Percentiles rank a stretch among this genome's conserved stretches.
phyloP scores from a whole-genome alignment of 2,797 vertebrate genomes.

The Luscinia megarhynchos region DNA sequence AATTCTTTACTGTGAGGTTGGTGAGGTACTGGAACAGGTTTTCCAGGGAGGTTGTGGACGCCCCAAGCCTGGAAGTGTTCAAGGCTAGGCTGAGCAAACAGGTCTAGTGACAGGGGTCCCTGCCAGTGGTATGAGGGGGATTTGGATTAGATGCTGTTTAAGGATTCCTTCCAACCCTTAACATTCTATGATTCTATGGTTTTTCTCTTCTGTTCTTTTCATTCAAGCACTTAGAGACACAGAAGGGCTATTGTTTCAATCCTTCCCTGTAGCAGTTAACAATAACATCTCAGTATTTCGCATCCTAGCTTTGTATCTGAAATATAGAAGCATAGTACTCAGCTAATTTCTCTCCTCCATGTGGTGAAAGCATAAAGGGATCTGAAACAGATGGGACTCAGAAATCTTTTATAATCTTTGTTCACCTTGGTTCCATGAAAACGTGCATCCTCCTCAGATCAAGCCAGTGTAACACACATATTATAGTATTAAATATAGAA shows the following conservation, averaged over 20 bases:
- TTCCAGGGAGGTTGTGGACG: not conserved
- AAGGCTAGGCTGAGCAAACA: not conserved
- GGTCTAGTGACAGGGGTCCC: too few species aligned
- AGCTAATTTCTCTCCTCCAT: not conserved
- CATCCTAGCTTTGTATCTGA: not conserved
- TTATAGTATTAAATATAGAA: not conserved
- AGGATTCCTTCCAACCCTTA: not conserved
- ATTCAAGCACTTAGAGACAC: not conserved
- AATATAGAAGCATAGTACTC: not conserved
- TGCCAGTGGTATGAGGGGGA: accelerated
- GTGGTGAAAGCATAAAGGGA: not conserved
- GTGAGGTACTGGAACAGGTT: not conserved
- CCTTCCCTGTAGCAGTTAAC: not conserved
- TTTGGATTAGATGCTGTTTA: not conserved
- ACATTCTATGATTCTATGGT: not conserved
- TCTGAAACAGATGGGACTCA: not conserved
- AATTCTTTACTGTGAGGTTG: not conserved
- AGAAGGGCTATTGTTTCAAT: not conserved
- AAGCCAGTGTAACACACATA: not conserved
- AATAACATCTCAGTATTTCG: not conserved
- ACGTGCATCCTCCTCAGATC: not conserved
- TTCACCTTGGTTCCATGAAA: not conserved
- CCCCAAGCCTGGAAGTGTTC: not conserved
- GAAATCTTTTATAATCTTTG: not conserved
- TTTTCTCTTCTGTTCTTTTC: not conserved